These are phyloP conservation scores for Oithona nana DNA, from an alignment of 2,888 invertebrate species.

Conservation along the genomic window DNA sequence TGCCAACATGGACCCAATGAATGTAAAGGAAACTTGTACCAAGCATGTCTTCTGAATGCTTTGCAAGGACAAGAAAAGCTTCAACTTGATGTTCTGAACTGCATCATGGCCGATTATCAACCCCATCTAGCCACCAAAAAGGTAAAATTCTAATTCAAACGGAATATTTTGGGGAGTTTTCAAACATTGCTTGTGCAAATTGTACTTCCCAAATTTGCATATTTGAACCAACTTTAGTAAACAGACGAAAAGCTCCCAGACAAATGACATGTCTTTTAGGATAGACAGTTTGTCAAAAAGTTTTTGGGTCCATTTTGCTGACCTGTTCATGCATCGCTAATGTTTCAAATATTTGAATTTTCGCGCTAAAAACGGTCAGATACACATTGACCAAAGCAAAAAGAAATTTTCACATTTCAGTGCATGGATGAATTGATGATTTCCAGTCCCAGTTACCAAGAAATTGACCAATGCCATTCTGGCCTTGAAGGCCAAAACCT, in stretches of 20 bases:
- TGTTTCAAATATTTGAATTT: no score
- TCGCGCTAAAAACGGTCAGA: no score
- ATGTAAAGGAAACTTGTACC: not conserved
- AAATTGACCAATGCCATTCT: not conserved
- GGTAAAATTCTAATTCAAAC: not conserved
- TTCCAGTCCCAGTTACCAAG: not conserved
- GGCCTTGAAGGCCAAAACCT: not conserved
- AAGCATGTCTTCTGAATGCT: not conserved
- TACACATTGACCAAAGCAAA: no score
- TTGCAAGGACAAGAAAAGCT: not conserved
- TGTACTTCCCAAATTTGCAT: no score
- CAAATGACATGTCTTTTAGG: no score
- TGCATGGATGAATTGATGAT: not conserved
- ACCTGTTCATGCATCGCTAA: no score
- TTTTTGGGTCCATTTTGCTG: no score
- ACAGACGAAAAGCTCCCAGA: no score
- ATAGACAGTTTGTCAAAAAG: no score
- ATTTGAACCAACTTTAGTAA: no score
- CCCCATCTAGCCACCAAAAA: not conserved
- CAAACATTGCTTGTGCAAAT: no score
- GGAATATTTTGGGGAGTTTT: not conserved
- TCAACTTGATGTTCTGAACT: not conserved
- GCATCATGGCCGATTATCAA: not conserved
- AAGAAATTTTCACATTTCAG: no score
- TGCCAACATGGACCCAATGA: slow-evolving; percentile 7